Evolutionary conservation across 2,797 vertebrate species (phyloP), one percentile per base, ranked within the genome.

Genomic region (Hoplostethus mediterraneus): DNA sequence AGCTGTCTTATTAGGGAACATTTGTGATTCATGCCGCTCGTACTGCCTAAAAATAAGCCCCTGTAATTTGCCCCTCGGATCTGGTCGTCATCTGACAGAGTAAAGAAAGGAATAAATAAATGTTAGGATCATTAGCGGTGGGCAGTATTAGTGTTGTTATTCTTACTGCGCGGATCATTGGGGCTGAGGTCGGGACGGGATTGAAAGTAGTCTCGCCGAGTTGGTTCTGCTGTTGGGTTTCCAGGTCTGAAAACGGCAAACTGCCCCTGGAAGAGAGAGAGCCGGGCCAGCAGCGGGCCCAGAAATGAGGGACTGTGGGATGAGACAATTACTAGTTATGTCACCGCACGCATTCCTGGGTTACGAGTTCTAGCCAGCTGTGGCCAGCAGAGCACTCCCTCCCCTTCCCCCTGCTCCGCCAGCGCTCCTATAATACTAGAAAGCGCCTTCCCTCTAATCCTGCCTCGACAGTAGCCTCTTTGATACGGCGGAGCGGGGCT

Each of bases 311-410:
- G 78, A 90, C 80, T 92, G 89, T 76, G 91, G 93, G 91, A 93
- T 89, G 87, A 89, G 92, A 92, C 92, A 88, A 92, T 95, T 90
- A 90, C 87, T 79, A 88, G 88, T 93, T 92, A 92, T 92, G 91
- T 94, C 92, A 94, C 89, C 89, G 45, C 90, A 88, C 69, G 82
- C 90, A 93, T 93, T 93, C 90, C 88, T 92, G 77, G 84, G 87
- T 92, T 95, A 91, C 81, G 73, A 86, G 85, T 78, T 84, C 83
- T 89, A 66, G 89, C 89, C 89, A 92, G 86, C 90, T 90, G 89
- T 87, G 90, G 91, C 82, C 68, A 77, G 81, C 53, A 71, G 77
- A 80, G 85, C 81, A 75, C 74, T 83, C 74, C 82, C 86, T 88
- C 79, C 71, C 72, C 79, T 80, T 36, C 60, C 55, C 79, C 74